A percentile compares a stretch with the other conserved stretches of the same genome.
Conservation (phyloP, 1,140 invertebrate species). For the Drosophila orosa region DNA sequence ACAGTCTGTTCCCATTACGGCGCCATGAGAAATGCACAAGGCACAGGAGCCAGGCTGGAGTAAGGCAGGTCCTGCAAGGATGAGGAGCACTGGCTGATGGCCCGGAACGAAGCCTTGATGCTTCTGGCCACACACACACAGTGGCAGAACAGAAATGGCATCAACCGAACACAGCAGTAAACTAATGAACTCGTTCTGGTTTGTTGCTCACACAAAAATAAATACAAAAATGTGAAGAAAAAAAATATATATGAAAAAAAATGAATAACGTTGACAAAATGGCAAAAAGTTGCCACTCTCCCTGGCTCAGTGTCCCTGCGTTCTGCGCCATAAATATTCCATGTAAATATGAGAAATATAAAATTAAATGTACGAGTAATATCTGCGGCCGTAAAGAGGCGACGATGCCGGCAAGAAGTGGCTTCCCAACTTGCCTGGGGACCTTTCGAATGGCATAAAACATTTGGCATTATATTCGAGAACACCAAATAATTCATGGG, state of each 20-base stretch:
- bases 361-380: constrained; percentile 61
- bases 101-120: constrained; percentile 44
- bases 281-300: constrained; percentile 37
- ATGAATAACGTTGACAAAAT: constrained; percentile 56
- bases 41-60: neutral
- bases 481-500: constrained; percentile 15
- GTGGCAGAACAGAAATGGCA: constrained; percentile 16
- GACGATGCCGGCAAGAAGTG: constrained; percentile 1
- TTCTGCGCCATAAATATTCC: constrained; percentile 49
- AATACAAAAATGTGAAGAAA: constrained; percentile 5
- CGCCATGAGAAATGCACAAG: constrained; percentile 35
- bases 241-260: constrained; percentile 16
- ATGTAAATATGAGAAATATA: constrained; percentile 61
- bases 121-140: constrained; percentile 38
- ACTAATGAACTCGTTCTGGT: constrained; percentile 71
- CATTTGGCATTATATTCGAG: constrained; percentile 25
- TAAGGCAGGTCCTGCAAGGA: constrained; percentile 15
- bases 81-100: constrained; percentile 33
- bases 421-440: neutral
- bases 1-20: constrained; percentile 52
- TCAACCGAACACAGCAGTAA: constrained; percentile 34
- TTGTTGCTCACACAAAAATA: constrained; percentile 37
- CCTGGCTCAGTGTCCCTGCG: constrained; percentile 4
- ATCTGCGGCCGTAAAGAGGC: constrained; percentile 24
- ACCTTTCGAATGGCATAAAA: constrained; percentile 30